phyloP scores from a whole-genome alignment of 2,888 invertebrate genomes.

The Acutogordius australiensis region DNA sequence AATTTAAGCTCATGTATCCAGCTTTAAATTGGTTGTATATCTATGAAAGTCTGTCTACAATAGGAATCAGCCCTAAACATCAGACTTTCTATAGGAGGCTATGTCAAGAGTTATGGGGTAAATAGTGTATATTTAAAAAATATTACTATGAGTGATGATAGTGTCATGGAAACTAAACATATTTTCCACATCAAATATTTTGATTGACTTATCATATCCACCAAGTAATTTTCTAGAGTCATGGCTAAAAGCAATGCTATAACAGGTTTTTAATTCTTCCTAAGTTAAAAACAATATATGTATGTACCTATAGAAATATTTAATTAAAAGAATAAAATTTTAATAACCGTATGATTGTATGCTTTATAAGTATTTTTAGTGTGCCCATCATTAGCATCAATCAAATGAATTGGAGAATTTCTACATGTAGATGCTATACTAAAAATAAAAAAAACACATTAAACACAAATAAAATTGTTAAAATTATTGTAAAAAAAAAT shows the following conservation, averaged over 20 bases:
- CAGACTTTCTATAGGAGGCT: too few relatives aligned
- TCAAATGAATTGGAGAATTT: slow-evolving; percentile 4
- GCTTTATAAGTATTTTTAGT: background rate
- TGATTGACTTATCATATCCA: background rate
- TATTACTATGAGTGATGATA: background rate
- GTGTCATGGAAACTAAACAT: background rate
- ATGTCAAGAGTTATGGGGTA: too few relatives aligned
- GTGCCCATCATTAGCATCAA: background rate
- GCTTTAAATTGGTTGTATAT: too few relatives aligned
- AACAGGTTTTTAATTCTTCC: background rate
- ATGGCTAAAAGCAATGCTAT: background rate
- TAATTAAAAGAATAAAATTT: too few relatives aligned
- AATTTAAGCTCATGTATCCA: too few relatives aligned
- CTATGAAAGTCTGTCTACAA: too few relatives aligned
- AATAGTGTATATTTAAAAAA: too few relatives aligned
- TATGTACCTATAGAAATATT: too few relatives aligned
- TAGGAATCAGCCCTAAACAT: too few relatives aligned
- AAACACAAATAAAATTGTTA: slow-evolving; percentile 1
- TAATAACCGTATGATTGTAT: background rate
- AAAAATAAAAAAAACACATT: background rate
- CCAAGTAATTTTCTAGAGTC: background rate
- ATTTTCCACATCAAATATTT: background rate
- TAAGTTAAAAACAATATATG: too few relatives aligned
- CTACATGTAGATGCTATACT: slow-evolving; percentile 4
- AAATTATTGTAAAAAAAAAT: background rate